Conservation (phyloP, 2,113 vertebrate genomes). For the Erythrocercus mccallii region DNA sequence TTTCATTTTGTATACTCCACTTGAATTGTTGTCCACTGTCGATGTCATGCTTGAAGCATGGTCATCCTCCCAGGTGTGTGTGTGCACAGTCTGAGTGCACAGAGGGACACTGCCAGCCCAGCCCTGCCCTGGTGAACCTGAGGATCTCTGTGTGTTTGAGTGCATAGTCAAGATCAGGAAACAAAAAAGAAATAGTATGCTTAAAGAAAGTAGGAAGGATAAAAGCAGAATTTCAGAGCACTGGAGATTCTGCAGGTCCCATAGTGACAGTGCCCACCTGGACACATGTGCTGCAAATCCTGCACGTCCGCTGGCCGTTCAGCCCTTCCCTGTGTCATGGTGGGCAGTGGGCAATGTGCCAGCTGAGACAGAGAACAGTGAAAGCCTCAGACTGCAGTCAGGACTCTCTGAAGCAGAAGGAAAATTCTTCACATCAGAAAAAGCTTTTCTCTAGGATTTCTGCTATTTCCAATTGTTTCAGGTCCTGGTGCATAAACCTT, state of each 20-base stretch:
- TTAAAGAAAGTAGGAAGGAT: neutral
- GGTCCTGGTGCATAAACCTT: neutral
- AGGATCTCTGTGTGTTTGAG: neutral
- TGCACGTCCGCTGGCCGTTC: fast-evolving
- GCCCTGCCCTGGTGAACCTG: neutral
- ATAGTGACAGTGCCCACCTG: neutral
- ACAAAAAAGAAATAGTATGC: neutral
- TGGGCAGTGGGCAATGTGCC: neutral
- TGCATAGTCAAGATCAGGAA: neutral
- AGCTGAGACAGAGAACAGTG: neutral
- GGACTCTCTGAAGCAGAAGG: neutral
- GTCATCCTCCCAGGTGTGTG: neutral
- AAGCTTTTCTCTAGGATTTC: neutral
- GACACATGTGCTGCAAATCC: neutral
- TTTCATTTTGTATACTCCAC: neutral
- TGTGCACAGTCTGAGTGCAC: fast-evolving
- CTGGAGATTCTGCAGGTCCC: neutral
- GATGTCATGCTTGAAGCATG: neutral
- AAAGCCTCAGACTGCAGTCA: neutral
- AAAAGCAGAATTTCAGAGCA: neutral
- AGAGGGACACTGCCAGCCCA: neutral
- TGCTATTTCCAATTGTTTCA: neutral
- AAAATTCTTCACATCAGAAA: neutral
- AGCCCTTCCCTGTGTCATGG: neutral
- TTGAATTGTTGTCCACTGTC: neutral